Evolutionary conservation across 2,113 vertebrate species (phyloP), one percentile per base, ranked within the genome.

Genomic region (Nerophis lumbriciformis): DNA sequence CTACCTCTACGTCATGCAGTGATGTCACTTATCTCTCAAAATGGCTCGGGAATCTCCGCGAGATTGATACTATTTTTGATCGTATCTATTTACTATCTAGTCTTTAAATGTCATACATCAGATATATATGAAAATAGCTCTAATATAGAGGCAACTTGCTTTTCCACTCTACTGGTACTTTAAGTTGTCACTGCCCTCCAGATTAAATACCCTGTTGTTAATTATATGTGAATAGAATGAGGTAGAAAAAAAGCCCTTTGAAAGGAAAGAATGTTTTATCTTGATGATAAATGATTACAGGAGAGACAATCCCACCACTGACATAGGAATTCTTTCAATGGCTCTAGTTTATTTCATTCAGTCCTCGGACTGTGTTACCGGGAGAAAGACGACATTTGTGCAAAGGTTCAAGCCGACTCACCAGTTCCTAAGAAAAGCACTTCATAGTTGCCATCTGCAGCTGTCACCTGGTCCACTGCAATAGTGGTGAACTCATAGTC

Each of bases 371-470:
- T 68, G 63, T 28, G 48, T 37, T 68, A 53, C 51, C 52, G 37
- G 19, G 7, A 14, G 45, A 16, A 16, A 36, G 9, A 49, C 48
- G 15, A 4, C 15, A 44, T 11, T 45, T 45, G 8, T 19, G 19
- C 19, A 19, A 19, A 19, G 19, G 19, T 19, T 19, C 7, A 59
- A 35, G 11, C 0, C 64, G 16, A 73, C 91, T 88, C 67, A 99
- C 97, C 96, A 80, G 97, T 99, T 83, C 96, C 97, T 81, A 99
- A 89, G 90, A 98, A 99, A 82, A 98, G 95, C 82, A 99, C 96
- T 88, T 99, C 95, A 81, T 99, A 99, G 90, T 93, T 95, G 79
- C 96, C 97, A 0, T 99, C 97, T 2, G 96, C 94, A 13, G 97
- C 97, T 0, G 96, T 91, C 89, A 99, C 97, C 88, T 98, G 96